Evolutionary conservation across 2,888 invertebrate species (phyloP).

Genomic region (Arctia plantaginis): DNA sequence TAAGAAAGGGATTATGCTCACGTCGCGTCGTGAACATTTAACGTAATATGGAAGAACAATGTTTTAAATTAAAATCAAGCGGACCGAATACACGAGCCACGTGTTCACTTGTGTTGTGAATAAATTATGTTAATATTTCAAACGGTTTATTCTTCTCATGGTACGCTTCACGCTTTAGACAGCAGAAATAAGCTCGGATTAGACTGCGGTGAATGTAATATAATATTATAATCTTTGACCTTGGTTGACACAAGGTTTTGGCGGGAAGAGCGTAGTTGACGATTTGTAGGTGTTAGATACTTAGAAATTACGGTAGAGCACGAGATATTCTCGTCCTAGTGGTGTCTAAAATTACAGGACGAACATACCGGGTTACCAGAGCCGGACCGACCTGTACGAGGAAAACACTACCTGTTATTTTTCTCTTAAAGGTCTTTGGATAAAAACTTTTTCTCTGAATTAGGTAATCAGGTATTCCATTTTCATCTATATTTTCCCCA

Average conservation of each 20-base stretch:
- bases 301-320: too few relatives aligned
- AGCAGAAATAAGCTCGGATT: slow-evolving; percentile 1
- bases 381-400: too few relatives aligned
- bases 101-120: slow-evolving; percentile 11
- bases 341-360: background rate
- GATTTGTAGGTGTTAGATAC: background rate
- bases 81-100: slow-evolving; percentile 1
- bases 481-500: too few relatives aligned
- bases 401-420: too few relatives aligned
- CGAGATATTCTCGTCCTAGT: background rate
- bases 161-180: background rate
- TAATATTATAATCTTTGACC: background rate
- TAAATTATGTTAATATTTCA: slow-evolving; percentile 11
- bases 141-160: background rate
- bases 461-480: background rate
- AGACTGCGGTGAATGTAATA: background rate
- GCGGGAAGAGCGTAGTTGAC: background rate
- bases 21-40: background rate
- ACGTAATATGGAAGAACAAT: slow-evolving; percentile 1
- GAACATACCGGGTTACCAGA: too few relatives aligned
- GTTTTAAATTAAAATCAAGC: slow-evolving; percentile 5
- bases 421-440: background rate
- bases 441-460: background rate
- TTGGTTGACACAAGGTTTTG: background rate
- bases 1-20: background rate